Evolutionary conservation across 2,888 invertebrate species (phyloP).

Genomic region (Teleogryllus oceanicus): DNA sequence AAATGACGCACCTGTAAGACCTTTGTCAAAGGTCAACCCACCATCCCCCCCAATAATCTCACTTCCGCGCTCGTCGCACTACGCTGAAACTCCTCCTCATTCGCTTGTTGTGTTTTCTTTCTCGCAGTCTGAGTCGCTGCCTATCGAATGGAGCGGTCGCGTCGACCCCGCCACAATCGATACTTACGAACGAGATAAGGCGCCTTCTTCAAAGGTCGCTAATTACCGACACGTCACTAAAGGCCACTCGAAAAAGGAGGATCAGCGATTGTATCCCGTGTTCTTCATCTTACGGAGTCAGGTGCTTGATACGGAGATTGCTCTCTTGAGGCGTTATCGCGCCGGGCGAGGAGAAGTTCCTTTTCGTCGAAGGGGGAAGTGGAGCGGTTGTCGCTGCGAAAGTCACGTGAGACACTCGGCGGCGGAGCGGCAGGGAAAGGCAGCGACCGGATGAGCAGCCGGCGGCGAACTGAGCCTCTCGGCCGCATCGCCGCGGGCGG

Average conservation of each 20-base stretch:
- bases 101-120: constrained; percentile 9
- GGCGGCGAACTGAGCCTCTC: no score
- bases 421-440: no score
- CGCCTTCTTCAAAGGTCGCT: not conserved
- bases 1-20: not conserved
- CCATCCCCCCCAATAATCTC: not conserved
- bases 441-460: no score
- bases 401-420: no score
- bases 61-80: no score
- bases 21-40: constrained; percentile 18
- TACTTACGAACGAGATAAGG: not conserved
- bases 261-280: no score
- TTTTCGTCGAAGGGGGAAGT: no score
- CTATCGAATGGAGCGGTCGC: not conserved
- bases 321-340: not conserved
- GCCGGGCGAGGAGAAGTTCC: not conserved
- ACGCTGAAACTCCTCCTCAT: constrained; percentile 6
- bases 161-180: not conserved
- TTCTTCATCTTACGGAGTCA: no score
- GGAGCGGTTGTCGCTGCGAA: no score
- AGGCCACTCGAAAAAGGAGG: no score
- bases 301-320: not conserved
- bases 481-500: no score
- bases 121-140: not conserved
- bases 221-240: not conserved